Evolutionary conservation across 2,888 invertebrate species (phyloP).

Genomic region (Halocaridina rubra): DNA sequence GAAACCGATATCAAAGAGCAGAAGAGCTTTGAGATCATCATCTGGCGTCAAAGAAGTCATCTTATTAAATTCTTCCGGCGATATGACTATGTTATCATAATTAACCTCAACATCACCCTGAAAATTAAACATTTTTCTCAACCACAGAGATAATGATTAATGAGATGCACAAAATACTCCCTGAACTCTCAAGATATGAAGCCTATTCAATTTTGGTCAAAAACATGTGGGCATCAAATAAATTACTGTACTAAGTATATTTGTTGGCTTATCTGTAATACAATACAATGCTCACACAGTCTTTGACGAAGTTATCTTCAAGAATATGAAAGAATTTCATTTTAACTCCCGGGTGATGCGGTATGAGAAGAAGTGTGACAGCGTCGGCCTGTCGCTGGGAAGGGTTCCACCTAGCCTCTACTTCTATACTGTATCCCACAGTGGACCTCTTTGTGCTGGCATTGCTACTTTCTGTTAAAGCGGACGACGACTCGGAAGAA

Average conservation of each 20-base stretch:
- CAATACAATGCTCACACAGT: conserved; percentile 35
- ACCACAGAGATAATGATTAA: no score
- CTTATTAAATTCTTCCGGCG: conserved; percentile 17
- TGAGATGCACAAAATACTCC: no score
- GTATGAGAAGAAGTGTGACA: conserved; percentile 42
- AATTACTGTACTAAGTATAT: no score
- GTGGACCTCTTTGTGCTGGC: neutral
- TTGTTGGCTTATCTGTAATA: no score
- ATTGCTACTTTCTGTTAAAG: neutral
- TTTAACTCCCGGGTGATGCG: conserved; percentile 50
- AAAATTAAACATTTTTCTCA: no score
- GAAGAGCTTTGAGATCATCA: conserved; percentile 25
- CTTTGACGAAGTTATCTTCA: conserved; percentile 17
- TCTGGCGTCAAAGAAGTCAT: conserved; percentile 1
- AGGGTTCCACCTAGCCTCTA: conserved; percentile 13
- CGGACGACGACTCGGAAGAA: neutral
- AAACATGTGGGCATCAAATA: no score
- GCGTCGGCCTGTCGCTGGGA: conserved; percentile 23
- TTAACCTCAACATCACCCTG: neutral
- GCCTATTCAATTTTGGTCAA: no score
- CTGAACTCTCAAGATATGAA: no score
- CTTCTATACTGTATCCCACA: conserved; percentile 53
- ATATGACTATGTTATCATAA: neutral
- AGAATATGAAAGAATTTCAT: conserved; percentile 42
- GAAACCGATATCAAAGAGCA: conserved; percentile 25